Percentiles rank a stretch among this genome's conserved stretches.
Evolutionary conservation across 2,888 invertebrate genomes (phyloP).

Genomic region (Platypus cylindrus): DNA sequence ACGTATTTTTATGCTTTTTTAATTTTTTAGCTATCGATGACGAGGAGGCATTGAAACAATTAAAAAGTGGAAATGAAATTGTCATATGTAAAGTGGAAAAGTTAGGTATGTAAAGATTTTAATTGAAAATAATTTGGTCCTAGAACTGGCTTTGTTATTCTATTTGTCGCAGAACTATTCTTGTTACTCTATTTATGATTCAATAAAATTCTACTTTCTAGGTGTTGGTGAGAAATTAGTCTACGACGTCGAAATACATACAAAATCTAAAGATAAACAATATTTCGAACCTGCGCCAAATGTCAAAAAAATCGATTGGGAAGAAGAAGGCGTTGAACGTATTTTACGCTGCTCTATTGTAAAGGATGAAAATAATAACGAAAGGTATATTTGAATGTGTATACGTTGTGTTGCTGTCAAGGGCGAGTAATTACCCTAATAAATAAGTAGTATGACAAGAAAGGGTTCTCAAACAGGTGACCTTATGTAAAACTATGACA

Average conservation of each 20-base stretch:
- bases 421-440: no score
- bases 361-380: slow-evolving; percentile 6
- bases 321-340: slow-evolving; percentile 7
- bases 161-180: no score
- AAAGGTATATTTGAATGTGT: slow-evolving; percentile 9
- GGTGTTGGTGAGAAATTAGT: slow-evolving; percentile 11
- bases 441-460: no score
- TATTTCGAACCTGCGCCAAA: slow-evolving; percentile 2
- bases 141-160: no score
- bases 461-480: no score
- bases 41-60: slow-evolving; percentile 4
- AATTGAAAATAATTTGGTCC: no score
- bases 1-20: no score
- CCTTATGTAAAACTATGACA: no score
- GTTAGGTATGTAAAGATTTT: slow-evolving; percentile 5
- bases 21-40: slow-evolving; percentile 10
- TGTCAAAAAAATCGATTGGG: slow-evolving; percentile 1
- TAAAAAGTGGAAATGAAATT: slow-evolving; percentile 4
- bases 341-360: slow-evolving; percentile 9
- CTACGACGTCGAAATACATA: slow-evolving; percentile 1
- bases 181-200: no score
- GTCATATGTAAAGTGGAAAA: slow-evolving; percentile 9
- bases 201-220: no score
- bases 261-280: slow-evolving; percentile 1
- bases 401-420: no score